phyloP scores from a whole-genome alignment of 2,113 vertebrate species.

The Leptobrachium ailaonicum region DNA sequence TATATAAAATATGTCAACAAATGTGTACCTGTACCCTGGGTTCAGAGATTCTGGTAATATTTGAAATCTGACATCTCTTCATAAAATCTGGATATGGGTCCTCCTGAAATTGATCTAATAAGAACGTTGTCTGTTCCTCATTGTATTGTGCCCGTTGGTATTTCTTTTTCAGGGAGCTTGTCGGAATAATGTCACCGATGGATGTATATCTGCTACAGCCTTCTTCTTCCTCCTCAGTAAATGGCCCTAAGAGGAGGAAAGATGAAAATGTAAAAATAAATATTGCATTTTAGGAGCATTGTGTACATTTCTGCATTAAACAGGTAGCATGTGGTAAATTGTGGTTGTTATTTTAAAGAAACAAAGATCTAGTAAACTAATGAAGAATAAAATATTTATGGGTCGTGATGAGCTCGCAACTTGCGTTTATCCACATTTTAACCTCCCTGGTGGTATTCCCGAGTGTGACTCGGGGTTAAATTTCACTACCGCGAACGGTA shows the following conservation, averaged over 20 bases:
- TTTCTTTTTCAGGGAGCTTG: neutral
- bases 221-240: neutral
- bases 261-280: neutral
- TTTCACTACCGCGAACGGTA: no score
- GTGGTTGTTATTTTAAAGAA: no score
- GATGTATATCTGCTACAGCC: neutral
- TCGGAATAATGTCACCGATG: neutral
- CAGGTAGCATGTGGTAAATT: no score
- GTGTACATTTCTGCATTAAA: neutral
- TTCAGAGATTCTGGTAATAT: conserved; percentile 11
- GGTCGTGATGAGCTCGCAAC: no score
- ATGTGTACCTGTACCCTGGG: conserved; percentile 26
- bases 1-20: neutral
- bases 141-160: conserved; percentile 7
- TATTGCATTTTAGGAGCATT: neutral
- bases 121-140: conserved; percentile 14
- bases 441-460: no score
- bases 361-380: no score
- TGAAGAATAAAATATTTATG: no score
- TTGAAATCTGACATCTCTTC: conserved; percentile 3
- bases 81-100: conserved; percentile 25
- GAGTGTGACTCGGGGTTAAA: no score
- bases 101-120: neutral
- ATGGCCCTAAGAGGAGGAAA: neutral
- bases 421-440: no score